Percentiles rank a stretch among this genome's conserved stretches.
Conservation (phyloP, 1,140 invertebrate genomes). For the Orchesella cincta region DNA sequence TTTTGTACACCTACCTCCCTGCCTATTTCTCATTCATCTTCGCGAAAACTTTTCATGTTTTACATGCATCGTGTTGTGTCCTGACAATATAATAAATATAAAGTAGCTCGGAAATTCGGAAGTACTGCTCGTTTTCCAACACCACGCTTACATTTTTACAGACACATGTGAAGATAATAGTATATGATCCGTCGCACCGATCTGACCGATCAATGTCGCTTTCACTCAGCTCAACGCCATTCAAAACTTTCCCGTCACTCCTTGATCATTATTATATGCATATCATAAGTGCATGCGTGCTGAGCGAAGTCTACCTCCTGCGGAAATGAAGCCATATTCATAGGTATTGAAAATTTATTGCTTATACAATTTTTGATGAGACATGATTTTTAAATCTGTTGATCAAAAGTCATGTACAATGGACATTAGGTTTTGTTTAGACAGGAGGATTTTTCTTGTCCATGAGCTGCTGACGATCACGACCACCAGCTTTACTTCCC, state of each 20-base stretch:
- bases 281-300: neutral
- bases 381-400: slow-evolving; percentile 10
- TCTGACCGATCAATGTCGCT: neutral
- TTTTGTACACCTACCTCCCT: no score
- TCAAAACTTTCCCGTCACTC: neutral
- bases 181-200: neutral
- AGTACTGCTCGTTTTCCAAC: no score
- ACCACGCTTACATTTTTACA: no score
- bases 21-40: no score
- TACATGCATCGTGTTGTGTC: no score
- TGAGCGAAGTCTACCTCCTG: no score
- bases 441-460: neutral
- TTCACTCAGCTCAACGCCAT: neutral
- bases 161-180: neutral
- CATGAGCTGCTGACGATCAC: neutral
- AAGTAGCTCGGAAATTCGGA: no score
- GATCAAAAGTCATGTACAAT: slow-evolving; percentile 2
- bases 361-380: neutral
- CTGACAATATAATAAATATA: no score
- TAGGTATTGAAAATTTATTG: neutral
- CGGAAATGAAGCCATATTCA: neutral
- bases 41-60: no score
- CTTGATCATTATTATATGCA: neutral
- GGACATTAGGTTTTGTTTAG: neutral
- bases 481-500: no score